Base-by-base conservation (phyloP, 2,113 vertebrate genomes). In the Mugil cephalus region DNA sequence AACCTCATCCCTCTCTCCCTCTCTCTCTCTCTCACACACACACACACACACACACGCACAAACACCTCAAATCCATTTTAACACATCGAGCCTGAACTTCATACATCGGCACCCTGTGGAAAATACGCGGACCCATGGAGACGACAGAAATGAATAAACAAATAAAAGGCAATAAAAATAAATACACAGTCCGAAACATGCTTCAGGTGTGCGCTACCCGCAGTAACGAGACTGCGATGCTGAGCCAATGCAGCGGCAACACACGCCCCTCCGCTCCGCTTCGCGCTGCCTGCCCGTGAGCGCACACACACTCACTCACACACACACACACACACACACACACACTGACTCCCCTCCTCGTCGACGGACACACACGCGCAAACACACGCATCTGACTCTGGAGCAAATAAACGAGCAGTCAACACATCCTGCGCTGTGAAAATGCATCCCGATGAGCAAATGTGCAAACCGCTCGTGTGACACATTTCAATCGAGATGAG, bases 181-280 rank as follows among this genome's bases (percentile, higher is more conserved):
- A n/a, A n/a, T n/a, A n/a, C n/a, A 38, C 35, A 46, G 76, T 43
- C 45, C 46, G 67, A 79, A 30, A 83, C 79, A 85, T 82, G 89
- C 87, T 87, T 86, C 90, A 91, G 89, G 91, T 92, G 91, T 86
- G 87, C 77, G 80, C 76, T 77, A 85, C 87, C 91, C 89, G 91
- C 91, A 91, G 88, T 86, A 83, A 82, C 48, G 48, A 85, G 75
- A 72, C 77, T 71, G 84, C 84, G 88, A 92, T 76, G 83, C 83
- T 84, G 88, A 89, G 87, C 87, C 84, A 88, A 90, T 89, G 91
- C 89, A 90, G 90, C 87, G 86, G 82, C 87, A 82, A 87, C 83
- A 89, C 92, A 94, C 93, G 87, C 92, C 90, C 92, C 90, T 90
- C 88, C 83, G 63, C 77, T 64, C 76, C 56, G 47, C 48, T 67